phyloP scores from a whole-genome alignment of 2,888 invertebrate species.

The Pristionchus maxplancki region DNA sequence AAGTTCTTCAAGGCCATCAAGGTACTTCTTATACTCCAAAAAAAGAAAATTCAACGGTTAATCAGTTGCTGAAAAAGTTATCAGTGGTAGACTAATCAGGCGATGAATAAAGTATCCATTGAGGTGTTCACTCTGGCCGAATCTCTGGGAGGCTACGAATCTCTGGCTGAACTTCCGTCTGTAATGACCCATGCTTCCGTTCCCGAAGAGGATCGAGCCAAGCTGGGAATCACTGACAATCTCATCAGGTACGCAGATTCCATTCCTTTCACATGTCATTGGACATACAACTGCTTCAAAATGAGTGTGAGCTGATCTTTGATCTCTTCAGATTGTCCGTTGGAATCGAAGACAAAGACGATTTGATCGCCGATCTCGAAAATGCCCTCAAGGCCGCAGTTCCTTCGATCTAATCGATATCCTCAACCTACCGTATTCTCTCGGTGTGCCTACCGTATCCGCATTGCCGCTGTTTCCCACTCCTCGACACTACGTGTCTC shows the following conservation, averaged over 20 bases:
- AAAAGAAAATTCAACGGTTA: too few species aligned
- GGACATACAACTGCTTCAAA: too few species aligned
- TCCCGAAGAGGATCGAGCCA: constrained; percentile 85
- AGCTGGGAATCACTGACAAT: constrained; percentile 88
- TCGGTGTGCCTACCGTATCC: constrained; percentile 37
- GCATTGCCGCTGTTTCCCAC: not conserved
- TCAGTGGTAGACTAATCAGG: not conserved
- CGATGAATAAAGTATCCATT: not conserved
- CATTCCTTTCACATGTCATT: too few species aligned
- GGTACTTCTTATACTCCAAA: constrained; percentile 62
- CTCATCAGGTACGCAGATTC: constrained; percentile 82
- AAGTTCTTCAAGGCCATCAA: constrained; percentile 86
- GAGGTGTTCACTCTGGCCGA: constrained; percentile 89
- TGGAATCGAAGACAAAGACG: constrained; percentile 90
- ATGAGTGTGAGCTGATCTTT: not conserved
- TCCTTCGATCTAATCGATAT: constrained; percentile 45
- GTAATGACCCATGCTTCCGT: constrained; percentile 97
- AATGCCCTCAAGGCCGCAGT: constrained; percentile 84
- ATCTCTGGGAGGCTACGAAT: constrained; percentile 95
- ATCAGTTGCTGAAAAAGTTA: too few species aligned
- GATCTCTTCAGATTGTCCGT: constrained; percentile 85
- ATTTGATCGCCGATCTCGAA: constrained; percentile 89
- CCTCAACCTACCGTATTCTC: constrained; percentile 7
- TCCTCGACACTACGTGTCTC: constrained; percentile 26
- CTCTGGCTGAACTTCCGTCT: constrained; percentile 91